Base-by-base conservation (phyloP, 2,797 vertebrate species). In the Hypotaenidia okinawae region DNA sequence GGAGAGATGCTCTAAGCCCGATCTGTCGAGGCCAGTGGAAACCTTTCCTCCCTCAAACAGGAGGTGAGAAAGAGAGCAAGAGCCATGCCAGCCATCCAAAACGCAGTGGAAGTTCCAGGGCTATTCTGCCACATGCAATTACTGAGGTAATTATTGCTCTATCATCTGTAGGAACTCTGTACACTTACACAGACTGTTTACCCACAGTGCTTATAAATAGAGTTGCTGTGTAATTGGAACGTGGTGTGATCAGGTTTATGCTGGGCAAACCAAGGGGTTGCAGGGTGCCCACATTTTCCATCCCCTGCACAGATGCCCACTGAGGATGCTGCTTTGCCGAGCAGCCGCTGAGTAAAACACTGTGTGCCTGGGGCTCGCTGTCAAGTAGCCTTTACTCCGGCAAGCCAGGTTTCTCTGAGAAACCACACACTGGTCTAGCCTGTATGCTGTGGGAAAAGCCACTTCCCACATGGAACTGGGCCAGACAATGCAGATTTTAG, bases 361-460 rank as follows among this genome's bases (percentile, higher is more conserved):
- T 2, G 1, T 5, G 70, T 81, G 78, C 63, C 69, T 11, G 57
- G 27, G 61, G 63, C 72, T 77, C 0, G 0, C 73, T 66, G 75
- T 37, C 67, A 69, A 87, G 87, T 11, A 75, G 72, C 39, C 76
- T 77, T 54, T 54, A 16, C 77, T 37, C 32, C n/a, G 80, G 15
- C 27, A 5, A 49, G 23, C 87, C 55, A 39, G 72, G 70, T 80
- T 82, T 76, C 52, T 64, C 52, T 1, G 7, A 66, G 77, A 77
- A 94, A 67, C 84, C 92, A 89, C 91, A 92, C 68, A 47, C 75
- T 78, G 89, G 18, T 67, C 72, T 59, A 55, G 67, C 84, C 92
- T 94, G 90, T 77, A 28, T 0, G 0, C 82, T 93, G 87, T 24
- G 89, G 87, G 89, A 64, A 94, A 91, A 97, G 51, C 95, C 92